Conservation (phyloP, 2,888 invertebrate species). For the Drosophila antonietae region DNA sequence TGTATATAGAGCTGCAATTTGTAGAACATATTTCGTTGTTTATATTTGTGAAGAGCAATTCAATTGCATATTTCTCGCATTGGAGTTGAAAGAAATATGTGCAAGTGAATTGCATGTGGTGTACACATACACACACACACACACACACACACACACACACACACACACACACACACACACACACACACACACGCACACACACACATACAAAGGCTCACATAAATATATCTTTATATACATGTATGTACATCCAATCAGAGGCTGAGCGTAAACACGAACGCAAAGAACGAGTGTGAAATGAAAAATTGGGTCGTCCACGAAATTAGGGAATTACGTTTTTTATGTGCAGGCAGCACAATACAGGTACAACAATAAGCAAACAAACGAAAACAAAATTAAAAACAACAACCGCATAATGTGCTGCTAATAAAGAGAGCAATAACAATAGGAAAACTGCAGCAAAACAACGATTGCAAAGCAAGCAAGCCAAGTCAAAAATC, state of each 20-base stretch:
- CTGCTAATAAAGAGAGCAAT: conserved; percentile 16
- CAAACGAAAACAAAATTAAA: conserved; percentile 24
- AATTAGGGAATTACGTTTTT: conserved; percentile 46
- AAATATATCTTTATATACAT: not conserved
- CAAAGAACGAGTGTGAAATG: conserved; percentile 19
- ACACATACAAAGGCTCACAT: conserved; percentile 26
- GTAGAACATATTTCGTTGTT: conserved; percentile 38
- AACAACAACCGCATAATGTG: conserved; percentile 28
- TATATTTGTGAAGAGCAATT: conserved; percentile 34
- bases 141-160: conserved; percentile 22
- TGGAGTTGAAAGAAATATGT: conserved; percentile 65
- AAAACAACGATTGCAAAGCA: conserved; percentile 25
- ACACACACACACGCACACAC: not conserved
- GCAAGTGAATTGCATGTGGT: conserved; percentile 10
- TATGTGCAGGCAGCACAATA: conserved; percentile 21
- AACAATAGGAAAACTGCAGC: conserved; percentile 18
- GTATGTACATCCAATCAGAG: not conserved
- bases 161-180: conserved; percentile 13
- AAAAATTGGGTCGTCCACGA: conserved; percentile 41
- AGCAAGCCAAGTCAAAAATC: conserved; percentile 15
- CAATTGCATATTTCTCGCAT: conserved; percentile 32
- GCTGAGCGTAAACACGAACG: conserved; percentile 1
- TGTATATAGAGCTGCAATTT: conserved; percentile 20
- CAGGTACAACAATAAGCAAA: conserved; percentile 32
- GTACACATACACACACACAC: conserved; percentile 15